Evolutionary conservation across 2,113 vertebrate species (phyloP).

Genomic region (Progne subis): DNA sequence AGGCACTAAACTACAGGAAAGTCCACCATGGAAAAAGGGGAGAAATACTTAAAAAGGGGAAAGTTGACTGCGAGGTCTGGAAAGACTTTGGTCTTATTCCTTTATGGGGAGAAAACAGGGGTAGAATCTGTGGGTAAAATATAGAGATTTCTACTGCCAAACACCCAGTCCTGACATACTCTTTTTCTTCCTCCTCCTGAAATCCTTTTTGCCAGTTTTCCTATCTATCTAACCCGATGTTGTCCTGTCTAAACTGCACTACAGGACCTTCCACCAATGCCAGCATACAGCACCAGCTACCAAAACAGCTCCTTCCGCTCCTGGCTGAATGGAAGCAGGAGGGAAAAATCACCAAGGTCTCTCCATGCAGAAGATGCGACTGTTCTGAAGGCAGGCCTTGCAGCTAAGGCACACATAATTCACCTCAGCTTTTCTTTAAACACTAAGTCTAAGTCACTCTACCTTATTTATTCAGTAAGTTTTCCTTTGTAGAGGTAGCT

Average conservation of each 20-base stretch:
- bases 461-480: neutral
- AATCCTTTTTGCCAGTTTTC: neutral
- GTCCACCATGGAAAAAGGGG: neutral
- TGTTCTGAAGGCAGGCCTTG: neutral
- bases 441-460: neutral
- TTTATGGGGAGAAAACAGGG: neutral
- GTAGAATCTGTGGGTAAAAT: neutral
- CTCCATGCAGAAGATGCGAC: neutral
- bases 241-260: neutral
- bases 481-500: neutral
- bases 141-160: neutral
- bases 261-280: neutral
- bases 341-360: neutral
- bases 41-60: neutral
- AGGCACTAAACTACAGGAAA: neutral
- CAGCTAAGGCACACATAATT: neutral
- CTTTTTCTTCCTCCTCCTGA: neutral
- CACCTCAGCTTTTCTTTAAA: neutral
- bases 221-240: neutral
- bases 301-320: neutral
- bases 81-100: neutral
- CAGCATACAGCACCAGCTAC: neutral
- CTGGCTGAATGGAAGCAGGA: neutral
- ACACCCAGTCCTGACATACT: neutral
- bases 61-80: neutral